Conservation (phyloP, 2,113 vertebrate species). For the Motacilla alba region DNA sequence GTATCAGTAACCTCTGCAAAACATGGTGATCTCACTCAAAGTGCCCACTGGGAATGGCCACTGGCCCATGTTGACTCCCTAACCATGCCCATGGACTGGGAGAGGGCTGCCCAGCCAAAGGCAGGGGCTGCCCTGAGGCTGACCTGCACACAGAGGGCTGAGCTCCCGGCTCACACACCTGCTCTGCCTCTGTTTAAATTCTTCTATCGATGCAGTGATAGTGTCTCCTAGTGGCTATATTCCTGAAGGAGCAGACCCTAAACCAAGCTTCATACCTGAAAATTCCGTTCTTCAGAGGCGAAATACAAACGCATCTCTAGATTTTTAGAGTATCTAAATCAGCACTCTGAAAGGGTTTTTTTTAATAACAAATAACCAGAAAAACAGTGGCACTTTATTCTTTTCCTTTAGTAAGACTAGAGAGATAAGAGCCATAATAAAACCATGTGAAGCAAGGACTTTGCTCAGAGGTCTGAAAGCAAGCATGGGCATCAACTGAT, state of each 20-base stretch:
- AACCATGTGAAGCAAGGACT: not conserved
- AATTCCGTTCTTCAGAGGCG: not conserved
- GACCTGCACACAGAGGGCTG: not conserved
- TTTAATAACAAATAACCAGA: not conserved
- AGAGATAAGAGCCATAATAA: not conserved
- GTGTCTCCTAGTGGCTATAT: constrained; percentile 16
- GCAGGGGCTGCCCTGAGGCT: not conserved
- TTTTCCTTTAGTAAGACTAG: not conserved
- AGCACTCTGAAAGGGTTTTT: not conserved
- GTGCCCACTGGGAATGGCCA: not conserved
- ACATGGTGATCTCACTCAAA: accelerated
- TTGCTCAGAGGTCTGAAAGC: not conserved
- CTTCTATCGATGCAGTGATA: not conserved
- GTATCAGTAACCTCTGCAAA: not conserved
- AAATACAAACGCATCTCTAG: not conserved
- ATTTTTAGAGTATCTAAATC: not conserved
- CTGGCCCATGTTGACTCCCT: not conserved
- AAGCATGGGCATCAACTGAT: not conserved
- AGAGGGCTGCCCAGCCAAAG: not conserved
- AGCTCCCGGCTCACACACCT: not conserved
- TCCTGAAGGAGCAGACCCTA: not conserved
- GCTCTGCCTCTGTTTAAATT: not conserved
- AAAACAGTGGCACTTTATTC: not conserved
- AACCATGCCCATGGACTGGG: not conserved
- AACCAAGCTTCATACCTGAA: not conserved